phyloP scores from a whole-genome alignment of 2,888 invertebrate species.

The Calameuta filiformis region DNA sequence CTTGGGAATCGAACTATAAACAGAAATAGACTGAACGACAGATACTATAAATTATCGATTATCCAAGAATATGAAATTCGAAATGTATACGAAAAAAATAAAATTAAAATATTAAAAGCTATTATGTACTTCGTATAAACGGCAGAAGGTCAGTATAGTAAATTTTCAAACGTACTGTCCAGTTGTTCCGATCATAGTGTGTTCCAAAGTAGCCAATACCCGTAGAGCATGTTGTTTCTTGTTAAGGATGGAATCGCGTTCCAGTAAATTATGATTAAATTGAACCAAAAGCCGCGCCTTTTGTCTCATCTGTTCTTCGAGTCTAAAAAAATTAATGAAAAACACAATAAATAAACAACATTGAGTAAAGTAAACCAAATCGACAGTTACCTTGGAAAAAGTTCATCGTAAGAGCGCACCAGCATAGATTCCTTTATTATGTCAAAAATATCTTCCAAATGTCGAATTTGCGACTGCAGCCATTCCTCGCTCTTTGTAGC shows the following conservation, averaged over 20 bases:
- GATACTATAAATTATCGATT: background rate
- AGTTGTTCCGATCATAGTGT: conserved; percentile 55
- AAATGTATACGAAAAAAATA: background rate
- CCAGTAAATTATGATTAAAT: conserved; percentile 65
- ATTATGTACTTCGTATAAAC: background rate
- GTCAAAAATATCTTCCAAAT: conserved; percentile 63
- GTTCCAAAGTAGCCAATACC: conserved; percentile 68
- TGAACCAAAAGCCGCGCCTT: conserved; percentile 67
- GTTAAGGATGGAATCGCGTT: conserved; percentile 67
- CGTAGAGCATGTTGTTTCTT: conserved; percentile 69
- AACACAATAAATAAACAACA: background rate
- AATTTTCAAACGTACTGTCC: conserved; percentile 43
- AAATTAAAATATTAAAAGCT: background rate
- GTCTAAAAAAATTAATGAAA: conserved; percentile 48
- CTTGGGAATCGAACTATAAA: background rate
- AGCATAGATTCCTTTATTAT: conserved; percentile 61
- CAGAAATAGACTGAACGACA: background rate
- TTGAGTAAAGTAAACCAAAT: background rate
- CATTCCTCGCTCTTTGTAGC: conserved; percentile 46
- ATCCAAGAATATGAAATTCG: background rate
- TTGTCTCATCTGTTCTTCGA: conserved; percentile 69
- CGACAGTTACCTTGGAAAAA: conserved; percentile 63
- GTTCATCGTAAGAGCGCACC: conserved; percentile 64
- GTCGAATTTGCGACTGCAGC: conserved; percentile 57
- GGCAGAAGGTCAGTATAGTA: background rate